phyloP scores from a whole-genome alignment of 1,140 invertebrate genomes.

The Drosophila ananassae region DNA sequence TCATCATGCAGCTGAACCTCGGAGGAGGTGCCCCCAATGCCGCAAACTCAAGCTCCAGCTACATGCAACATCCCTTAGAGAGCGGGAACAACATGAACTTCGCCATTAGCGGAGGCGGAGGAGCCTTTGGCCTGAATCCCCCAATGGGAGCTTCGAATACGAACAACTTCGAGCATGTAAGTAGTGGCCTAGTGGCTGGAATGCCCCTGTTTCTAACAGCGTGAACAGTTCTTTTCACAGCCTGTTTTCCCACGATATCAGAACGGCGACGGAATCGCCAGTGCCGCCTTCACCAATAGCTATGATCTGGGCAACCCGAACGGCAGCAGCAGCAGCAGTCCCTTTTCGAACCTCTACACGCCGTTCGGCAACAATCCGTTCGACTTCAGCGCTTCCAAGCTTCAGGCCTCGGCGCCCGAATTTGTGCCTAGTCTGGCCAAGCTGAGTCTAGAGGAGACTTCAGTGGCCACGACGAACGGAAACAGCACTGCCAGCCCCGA shows the following conservation, averaged over 20 bases:
- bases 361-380: conserved; percentile 72
- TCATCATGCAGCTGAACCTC: conserved; percentile 80
- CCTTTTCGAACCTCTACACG: conserved; percentile 59
- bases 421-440: conserved; percentile 77
- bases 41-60: conserved; percentile 1
- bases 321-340: conserved; percentile 1
- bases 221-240: conserved; percentile 39
- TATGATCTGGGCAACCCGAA: conserved; percentile 19
- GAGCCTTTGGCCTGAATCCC: conserved; percentile 55
- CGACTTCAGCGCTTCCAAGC: conserved; percentile 72
- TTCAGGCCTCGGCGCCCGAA: conserved; percentile 78
- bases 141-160: conserved; percentile 12
- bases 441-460: conserved; percentile 43
- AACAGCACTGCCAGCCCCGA: conserved; percentile 52
- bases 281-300: conserved; percentile 18
- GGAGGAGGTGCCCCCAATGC: conserved; percentile 17
- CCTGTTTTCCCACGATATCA: conserved; percentile 32
- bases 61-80: conserved; percentile 35
- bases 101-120: conserved; percentile 45
- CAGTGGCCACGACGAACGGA: conserved; percentile 20
- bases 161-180: conserved; percentile 48
- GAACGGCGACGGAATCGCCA: conserved; percentile 51
- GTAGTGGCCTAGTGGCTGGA: not conserved
- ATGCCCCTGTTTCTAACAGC: not conserved
- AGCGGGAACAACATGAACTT: conserved; percentile 24